Percentiles rank a stretch among this genome's conserved stretches.
Conservation (phyloP, 2,888 invertebrate species). For the Cantharis flavilabris region DNA sequence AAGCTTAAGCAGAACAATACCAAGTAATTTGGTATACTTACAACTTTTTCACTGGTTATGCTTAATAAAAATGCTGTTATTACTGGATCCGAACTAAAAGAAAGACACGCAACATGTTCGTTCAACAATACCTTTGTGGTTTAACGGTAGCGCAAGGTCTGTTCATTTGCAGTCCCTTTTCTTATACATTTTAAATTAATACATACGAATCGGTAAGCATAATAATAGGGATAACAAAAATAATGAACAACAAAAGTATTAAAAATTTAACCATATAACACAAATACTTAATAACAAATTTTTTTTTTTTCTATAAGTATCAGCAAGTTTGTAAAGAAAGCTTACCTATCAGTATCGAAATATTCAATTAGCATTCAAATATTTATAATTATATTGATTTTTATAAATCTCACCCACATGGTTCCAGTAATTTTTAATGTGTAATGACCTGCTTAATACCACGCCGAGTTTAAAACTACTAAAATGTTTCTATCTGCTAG, state of each 20-base stretch:
- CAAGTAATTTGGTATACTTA: slow-evolving; percentile 19
- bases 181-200: slow-evolving; percentile 18
- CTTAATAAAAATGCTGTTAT: slow-evolving; percentile 26
- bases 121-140: slow-evolving; percentile 27
- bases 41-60: slow-evolving; percentile 25
- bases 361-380: background rate
- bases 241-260: background rate
- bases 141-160: slow-evolving; percentile 24
- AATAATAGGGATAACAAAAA: slow-evolving; percentile 6
- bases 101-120: slow-evolving; percentile 22
- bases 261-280: background rate
- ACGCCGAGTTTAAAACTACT: too few species aligned
- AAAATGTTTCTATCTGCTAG: too few species aligned
- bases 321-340: background rate
- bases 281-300: background rate
- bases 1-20: slow-evolving; percentile 29
- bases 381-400: background rate
- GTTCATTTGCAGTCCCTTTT: slow-evolving; percentile 18
- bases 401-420: background rate
- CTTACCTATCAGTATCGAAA: background rate
- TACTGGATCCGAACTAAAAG: slow-evolving; percentile 17
- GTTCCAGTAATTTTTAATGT: background rate
- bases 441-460: too few species aligned
- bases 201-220: slow-evolving; percentile 4
- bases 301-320: background rate